Percentiles rank a stretch among this genome's conserved stretches.
These are phyloP conservation scores for Trematomus bernacchii DNA, from an alignment of 2,797 vertebrate genomes.

Conservation along the genomic window DNA sequence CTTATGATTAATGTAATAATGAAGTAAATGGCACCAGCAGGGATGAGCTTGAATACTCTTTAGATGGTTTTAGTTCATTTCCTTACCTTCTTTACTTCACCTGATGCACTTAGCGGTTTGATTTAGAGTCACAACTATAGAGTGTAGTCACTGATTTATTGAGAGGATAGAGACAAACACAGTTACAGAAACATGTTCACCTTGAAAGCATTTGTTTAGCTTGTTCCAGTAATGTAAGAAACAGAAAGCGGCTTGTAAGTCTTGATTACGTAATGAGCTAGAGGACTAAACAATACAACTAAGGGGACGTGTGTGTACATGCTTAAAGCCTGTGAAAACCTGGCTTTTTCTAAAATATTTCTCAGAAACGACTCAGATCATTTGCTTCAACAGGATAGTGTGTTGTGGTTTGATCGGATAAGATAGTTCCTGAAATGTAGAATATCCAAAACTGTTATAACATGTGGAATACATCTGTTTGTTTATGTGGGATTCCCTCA, in stretches of 20 bases:
- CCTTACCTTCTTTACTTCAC: background rate
- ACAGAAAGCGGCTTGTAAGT: background rate
- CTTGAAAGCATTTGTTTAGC: background rate
- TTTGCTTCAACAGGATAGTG: background rate
- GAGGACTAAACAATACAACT: background rate
- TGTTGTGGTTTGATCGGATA: background rate
- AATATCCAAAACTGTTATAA: background rate
- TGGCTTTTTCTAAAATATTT: background rate
- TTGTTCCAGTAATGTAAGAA: background rate
- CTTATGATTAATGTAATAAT: slow-evolving; percentile 8
- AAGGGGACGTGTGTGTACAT: background rate
- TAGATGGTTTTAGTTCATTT: background rate
- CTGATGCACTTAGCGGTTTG: background rate
- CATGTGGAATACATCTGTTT: background rate
- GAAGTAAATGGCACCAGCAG: background rate
- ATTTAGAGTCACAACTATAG: background rate
- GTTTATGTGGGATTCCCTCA: background rate
- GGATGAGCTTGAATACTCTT: background rate
- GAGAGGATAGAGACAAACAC: background rate
- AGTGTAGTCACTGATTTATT: background rate
- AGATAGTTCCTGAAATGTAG: background rate
- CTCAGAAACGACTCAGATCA: background rate
- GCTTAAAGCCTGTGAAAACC: background rate
- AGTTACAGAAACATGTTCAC: background rate
- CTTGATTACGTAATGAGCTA: background rate